phyloP scores from a whole-genome alignment of 2,797 vertebrate genomes.

The Sphenopsis melanotis region DNA sequence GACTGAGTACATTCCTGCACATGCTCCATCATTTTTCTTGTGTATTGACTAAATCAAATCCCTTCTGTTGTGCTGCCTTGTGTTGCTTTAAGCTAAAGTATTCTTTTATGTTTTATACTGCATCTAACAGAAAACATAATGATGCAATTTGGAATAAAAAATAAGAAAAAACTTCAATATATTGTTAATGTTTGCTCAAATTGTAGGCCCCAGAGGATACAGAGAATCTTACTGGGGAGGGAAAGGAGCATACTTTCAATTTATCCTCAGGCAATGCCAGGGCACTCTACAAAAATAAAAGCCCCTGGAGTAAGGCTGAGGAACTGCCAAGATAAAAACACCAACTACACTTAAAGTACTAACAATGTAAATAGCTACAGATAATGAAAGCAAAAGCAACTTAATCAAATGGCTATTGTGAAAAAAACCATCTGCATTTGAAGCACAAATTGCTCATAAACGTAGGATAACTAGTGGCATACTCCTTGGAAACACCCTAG shows the following conservation, averaged over 20 bases:
- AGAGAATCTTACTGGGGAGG: conserved; percentile 61
- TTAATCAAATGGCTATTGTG: conserved; percentile 80
- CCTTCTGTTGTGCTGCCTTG: neutral
- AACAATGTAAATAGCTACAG: neutral
- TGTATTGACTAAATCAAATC: neutral
- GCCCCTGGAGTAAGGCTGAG: conserved; percentile 80
- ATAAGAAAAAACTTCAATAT: neutral
- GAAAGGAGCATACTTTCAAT: conserved; percentile 65
- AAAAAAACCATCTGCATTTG: conserved; percentile 80
- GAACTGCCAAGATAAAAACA: conserved; percentile 27
- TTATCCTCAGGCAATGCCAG: conserved; percentile 80
- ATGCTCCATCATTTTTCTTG: neutral
- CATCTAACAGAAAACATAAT: neutral
- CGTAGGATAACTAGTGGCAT: neutral
- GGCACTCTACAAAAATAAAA: conserved; percentile 49
- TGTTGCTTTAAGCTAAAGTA: neutral
- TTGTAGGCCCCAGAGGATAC: conserved; percentile 66
- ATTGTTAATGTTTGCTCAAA: conserved; percentile 64
- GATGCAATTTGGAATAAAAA: neutral
- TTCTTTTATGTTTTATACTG: neutral
- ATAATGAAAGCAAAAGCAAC: neutral
- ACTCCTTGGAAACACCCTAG: neutral
- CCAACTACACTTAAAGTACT: neutral
- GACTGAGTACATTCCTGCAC: neutral
- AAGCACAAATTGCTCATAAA: neutral